phyloP scores from a whole-genome alignment of 2,888 invertebrate genomes.

The Lepidonotus clava region DNA sequence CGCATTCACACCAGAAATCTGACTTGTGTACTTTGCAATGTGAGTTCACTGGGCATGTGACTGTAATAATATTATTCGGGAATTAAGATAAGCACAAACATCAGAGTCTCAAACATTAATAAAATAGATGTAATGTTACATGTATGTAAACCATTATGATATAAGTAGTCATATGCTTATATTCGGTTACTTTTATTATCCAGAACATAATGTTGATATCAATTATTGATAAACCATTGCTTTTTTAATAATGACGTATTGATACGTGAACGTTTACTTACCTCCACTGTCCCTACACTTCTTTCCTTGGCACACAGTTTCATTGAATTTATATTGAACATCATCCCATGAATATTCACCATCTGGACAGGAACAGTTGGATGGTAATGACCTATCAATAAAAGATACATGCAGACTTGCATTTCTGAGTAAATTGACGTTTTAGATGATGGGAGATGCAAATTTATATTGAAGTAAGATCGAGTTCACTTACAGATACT shows the following conservation, averaged over 20 bases:
- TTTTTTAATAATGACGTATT: background rate
- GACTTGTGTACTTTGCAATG: conserved; percentile 16
- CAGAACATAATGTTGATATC: no score
- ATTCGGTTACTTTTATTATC: no score
- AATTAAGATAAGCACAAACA: no score
- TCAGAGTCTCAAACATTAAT: no score
- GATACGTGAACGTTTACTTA: no score
- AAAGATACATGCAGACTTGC: no score
- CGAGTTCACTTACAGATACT: conserved; percentile 40
- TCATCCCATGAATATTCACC: conserved; percentile 33
- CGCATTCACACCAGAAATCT: conserved; percentile 34
- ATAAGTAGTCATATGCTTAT: no score
- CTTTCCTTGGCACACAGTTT: background rate
- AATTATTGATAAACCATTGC: background rate
- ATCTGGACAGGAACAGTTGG: conserved; percentile 24
- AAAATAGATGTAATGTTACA: no score
- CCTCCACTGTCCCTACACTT: conserved; percentile 26
- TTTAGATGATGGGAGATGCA: background rate
- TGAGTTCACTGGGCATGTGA: conserved; percentile 40
- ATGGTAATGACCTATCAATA: no score
- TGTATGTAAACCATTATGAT: no score
- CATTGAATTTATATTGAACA: background rate
- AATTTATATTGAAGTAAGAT: no score
- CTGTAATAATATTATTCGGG: no score
- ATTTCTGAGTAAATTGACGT: conserved; percentile 18